Evolutionary conservation across 1,140 invertebrate genomes (phyloP).

Genomic region (Condylostylus longicornis): DNA sequence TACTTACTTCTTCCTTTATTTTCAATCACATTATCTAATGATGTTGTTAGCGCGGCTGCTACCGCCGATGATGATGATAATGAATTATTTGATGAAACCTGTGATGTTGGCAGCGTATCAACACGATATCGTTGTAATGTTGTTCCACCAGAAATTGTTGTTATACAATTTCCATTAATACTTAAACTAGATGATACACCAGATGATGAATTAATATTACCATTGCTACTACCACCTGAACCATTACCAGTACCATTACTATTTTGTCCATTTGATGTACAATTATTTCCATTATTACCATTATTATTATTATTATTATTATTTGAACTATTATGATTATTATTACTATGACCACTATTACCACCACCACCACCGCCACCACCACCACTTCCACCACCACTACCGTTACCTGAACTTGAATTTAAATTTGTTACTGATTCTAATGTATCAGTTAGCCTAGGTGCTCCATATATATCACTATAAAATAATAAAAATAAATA

Average conservation of each 20-base stretch:
- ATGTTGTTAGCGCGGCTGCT: not conserved
- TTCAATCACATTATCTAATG: not conserved
- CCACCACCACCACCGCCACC: constrained; percentile 2
- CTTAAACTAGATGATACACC: not conserved
- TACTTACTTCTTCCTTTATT: no score
- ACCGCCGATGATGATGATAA: no score
- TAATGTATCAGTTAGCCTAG: constrained; percentile 24
- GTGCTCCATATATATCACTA: constrained; percentile 30
- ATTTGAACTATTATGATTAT: no score
- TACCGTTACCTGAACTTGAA: not conserved
- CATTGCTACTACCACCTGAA: not conserved
- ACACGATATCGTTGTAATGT: not conserved
- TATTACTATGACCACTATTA: no score
- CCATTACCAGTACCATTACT: not conserved
- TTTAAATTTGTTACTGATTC: constrained; percentile 21
- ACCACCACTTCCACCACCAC: not conserved
- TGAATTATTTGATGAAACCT: not conserved
- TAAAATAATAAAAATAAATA: not conserved
- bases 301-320: no score
- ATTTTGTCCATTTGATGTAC: no score
- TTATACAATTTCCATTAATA: constrained; percentile 1
- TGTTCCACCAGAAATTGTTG: not conserved
- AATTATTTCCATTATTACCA: no score
- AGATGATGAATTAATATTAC: not conserved
- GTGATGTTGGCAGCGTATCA: not conserved